Evolutionary conservation across 2,888 invertebrate species (phyloP).

Genomic region (Liodrosophila aerea): DNA sequence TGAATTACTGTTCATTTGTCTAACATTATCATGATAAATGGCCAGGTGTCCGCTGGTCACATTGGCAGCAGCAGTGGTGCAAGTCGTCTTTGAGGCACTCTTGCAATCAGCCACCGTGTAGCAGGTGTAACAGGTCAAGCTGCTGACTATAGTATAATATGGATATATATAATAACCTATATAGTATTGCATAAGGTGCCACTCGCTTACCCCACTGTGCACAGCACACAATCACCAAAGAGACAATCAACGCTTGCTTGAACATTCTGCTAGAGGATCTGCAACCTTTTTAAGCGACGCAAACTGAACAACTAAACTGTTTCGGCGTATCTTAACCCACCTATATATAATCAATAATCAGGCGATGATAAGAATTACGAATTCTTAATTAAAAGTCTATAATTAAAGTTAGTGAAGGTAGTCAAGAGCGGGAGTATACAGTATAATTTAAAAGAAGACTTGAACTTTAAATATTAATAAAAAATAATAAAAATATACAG

Average conservation of each 20-base stretch:
- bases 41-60: slow-evolving; percentile 33
- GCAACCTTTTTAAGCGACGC: too few species aligned
- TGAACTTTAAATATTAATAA: too few species aligned
- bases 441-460: too few species aligned
- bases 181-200: neutral
- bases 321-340: too few species aligned
- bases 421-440: too few species aligned
- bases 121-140: slow-evolving; percentile 53
- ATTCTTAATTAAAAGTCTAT: too few species aligned
- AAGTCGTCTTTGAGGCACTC: slow-evolving; percentile 37
- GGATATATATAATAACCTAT: neutral
- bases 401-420: too few species aligned
- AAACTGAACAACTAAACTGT: too few species aligned
- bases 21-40: slow-evolving; percentile 40
- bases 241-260: slow-evolving; percentile 29
- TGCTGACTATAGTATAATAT: slow-evolving; percentile 22
- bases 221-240: slow-evolving; percentile 40
- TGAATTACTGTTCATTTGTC: slow-evolving; percentile 5
- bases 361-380: too few species aligned
- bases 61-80: slow-evolving; percentile 39
- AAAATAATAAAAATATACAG: too few species aligned
- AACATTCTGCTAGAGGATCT: slow-evolving; percentile 26
- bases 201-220: slow-evolving; percentile 50
- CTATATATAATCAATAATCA: too few species aligned
- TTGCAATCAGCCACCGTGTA: slow-evolving; percentile 38